phyloP scores from a whole-genome alignment of 2,797 vertebrate species.

The Ctenopoma multispine region DNA sequence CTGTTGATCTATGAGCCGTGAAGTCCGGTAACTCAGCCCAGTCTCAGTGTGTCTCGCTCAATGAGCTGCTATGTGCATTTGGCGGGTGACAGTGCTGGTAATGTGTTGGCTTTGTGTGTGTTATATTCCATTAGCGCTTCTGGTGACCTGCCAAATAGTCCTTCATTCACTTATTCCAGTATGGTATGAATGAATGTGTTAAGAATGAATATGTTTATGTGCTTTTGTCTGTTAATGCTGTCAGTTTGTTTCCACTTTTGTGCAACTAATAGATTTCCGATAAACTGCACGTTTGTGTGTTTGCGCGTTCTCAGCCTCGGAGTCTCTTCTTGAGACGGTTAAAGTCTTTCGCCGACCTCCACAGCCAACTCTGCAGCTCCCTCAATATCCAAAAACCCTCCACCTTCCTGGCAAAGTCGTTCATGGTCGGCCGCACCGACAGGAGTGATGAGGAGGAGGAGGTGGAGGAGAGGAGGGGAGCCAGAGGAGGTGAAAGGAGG shows the following conservation, averaged over 20 bases:
- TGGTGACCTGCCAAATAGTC: constrained; percentile 65
- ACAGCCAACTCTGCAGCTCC: constrained; percentile 97
- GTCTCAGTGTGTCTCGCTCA: constrained; percentile 63
- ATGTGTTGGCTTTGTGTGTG: constrained; percentile 68
- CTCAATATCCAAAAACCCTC: constrained; percentile 97
- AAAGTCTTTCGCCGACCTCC: constrained; percentile 97
- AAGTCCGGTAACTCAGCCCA: constrained; percentile 73
- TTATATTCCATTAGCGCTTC: constrained; percentile 71
- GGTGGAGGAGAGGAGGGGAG: constrained; percentile 59
- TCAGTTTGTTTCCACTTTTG: constrained; percentile 47
- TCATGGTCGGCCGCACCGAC: constrained; percentile 81
- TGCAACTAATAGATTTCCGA: constrained; percentile 52
- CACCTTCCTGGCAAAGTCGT: constrained; percentile 95
- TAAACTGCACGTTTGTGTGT: constrained; percentile 31
- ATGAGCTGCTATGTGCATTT: constrained; percentile 73
- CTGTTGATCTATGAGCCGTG: constrained; percentile 75
- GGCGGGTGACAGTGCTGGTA: constrained; percentile 58
- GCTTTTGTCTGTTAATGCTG: constrained; percentile 41
- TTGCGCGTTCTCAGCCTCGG: constrained; percentile 62
- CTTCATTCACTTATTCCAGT: constrained; percentile 73
- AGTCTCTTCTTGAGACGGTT: constrained; percentile 93
- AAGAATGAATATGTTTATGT: constrained; percentile 46
- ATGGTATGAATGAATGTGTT: constrained; percentile 63
- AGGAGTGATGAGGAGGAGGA: constrained; percentile 60
- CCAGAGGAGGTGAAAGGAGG: constrained; percentile 66